Evolutionary conservation across 1,140 invertebrate genomes (phyloP).

Genomic region (Ctenoplectra terminalis): DNA sequence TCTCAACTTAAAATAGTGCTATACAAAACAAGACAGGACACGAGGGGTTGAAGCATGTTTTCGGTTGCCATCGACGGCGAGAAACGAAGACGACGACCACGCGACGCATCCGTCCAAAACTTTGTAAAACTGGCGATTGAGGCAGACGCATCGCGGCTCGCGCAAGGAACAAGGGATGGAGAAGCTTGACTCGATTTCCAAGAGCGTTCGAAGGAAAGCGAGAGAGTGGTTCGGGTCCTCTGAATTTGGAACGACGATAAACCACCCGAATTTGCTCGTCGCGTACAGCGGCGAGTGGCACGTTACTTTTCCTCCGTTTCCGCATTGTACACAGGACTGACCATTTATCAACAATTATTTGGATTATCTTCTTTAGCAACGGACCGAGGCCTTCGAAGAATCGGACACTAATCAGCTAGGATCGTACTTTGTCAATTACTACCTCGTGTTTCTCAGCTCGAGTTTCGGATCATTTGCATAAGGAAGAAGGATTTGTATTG

Average conservation of each 20-base stretch:
- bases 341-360: constrained; percentile 49
- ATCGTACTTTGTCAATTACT: not conserved
- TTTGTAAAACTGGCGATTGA: not conserved
- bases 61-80: not conserved
- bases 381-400: constrained; percentile 11
- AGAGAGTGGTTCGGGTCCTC: constrained; percentile 34
- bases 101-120: no score
- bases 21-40: not conserved
- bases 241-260: constrained; percentile 55
- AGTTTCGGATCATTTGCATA: not conserved
- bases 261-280: constrained; percentile 21
- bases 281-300: constrained; percentile 43
- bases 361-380: constrained; percentile 20
- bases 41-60: not conserved
- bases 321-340: constrained; percentile 43
- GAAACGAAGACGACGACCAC: not conserved
- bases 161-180: not conserved
- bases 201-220: not conserved
- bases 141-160: not conserved
- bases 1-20: not conserved
- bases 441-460: not conserved
- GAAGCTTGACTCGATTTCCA: not conserved
- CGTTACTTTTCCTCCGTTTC: constrained; percentile 1
- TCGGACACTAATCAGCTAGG: constrained; percentile 24
- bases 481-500: not conserved